Evolutionary conservation across 2,888 invertebrate species (phyloP), one percentile per base, ranked within the genome.

Genomic region (Trachelus tabidus): DNA sequence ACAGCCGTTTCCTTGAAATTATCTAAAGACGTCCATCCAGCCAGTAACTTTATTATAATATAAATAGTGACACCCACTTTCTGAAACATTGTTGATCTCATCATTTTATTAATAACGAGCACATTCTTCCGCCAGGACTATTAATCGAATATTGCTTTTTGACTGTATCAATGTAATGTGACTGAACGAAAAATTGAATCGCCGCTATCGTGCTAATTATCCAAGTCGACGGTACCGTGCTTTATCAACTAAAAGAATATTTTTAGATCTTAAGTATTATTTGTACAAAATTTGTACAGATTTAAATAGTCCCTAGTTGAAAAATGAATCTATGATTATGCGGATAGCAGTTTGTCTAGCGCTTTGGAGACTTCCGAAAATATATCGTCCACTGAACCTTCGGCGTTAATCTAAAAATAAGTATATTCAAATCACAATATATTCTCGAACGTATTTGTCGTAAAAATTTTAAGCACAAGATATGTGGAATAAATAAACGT

Each of bases 351-450:
- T 68, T 84, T 77, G 77, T 91, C 90, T 11, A 91, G 79, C 3
- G 87, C 89, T 80, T 87, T 84, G 12, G 93, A 92, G 37, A 96
- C 96, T 87, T 97, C 95, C 0, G 86, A 91, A 90, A 97, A 98
- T 87, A 98, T 96, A 12, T 93, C 94, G 77, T 97, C 96, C 0
- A 96, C 94, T 0, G 92, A 86, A 77, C 95, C 94, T 90, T 97
- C 97, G 0, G 97, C 98, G 87, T 96, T 94, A 89, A 98, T 96
- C 97, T 97, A 92, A 1, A 93, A 92, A 79, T 80, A 86, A 83
- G 87, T 80, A 77, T 76, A 73, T 78, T 30, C 12, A 9, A 23
- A 33, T 71, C 0, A 89, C 79, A 78, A 79, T 79, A 69, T 75
- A 78, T 34, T 73, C 75, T 76, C 9, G 35, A 1, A n/a, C 75